Evolutionary conservation across 2,888 invertebrate species (phyloP).

Genomic region (Bhutanitis thaidina): DNA sequence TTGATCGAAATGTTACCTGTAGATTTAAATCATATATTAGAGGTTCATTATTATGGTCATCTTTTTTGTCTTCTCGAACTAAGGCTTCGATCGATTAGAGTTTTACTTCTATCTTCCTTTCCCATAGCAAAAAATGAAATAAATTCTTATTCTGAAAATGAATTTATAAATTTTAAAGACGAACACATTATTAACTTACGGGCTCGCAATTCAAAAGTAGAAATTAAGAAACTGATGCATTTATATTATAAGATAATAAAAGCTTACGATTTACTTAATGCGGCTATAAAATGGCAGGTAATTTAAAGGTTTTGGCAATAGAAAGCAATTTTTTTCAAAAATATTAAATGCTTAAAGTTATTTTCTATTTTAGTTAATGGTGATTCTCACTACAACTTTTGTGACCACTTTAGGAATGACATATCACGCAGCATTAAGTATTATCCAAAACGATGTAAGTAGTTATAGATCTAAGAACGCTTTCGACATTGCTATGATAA

Average conservation of each 20-base stretch:
- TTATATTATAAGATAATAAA: conserved; percentile 26
- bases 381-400: conserved; percentile 44
- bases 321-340: neutral
- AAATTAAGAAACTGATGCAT: conserved; percentile 20
- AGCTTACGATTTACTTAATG: conserved; percentile 24
- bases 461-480: neutral
- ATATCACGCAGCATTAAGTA: conserved; percentile 35
- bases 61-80: conserved; percentile 20
- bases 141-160: neutral
- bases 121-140: neutral
- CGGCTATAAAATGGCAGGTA: conserved; percentile 30
- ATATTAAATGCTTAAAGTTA: neutral
- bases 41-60: conserved; percentile 25
- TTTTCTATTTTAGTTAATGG: conserved; percentile 42
- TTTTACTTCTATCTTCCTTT: conserved; percentile 17
- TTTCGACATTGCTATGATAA: neutral
- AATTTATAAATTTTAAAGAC: neutral
- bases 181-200: neutral
- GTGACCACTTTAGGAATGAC: conserved; percentile 36
- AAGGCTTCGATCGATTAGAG: conserved; percentile 20
- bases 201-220: neutral
- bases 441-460: conserved; percentile 45
- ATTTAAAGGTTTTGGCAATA: neutral
- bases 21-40: conserved; percentile 17
- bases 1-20: neutral